Conservation (phyloP, 53 echinoderm and acorn worm species). For the Glandiceps talaboti region DNA sequence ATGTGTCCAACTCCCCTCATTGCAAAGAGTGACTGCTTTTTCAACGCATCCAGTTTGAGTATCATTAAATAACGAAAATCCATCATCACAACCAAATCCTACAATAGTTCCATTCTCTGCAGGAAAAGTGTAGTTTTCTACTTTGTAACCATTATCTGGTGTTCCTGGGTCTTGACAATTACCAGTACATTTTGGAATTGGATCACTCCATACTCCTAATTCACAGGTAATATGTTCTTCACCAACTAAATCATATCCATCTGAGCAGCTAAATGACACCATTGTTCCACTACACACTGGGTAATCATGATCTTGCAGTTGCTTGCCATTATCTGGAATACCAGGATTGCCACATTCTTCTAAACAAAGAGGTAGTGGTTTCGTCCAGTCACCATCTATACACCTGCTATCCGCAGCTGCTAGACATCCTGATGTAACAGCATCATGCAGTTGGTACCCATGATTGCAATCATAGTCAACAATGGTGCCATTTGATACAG, state of each 20-base stretch:
- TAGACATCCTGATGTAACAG: too few relatives aligned
- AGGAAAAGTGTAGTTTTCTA: not conserved
- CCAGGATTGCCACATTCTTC: constrained; percentile 44
- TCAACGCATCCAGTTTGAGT: too few relatives aligned
- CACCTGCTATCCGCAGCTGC: too few relatives aligned
- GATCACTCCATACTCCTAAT: too few relatives aligned
- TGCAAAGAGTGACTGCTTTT: not conserved
- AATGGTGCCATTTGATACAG: too few relatives aligned
- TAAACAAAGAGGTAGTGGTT: not conserved
- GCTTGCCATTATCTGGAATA: constrained; percentile 27
- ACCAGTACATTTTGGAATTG: too few relatives aligned
- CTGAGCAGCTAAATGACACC: constrained; percentile 40
- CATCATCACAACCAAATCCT: not conserved
- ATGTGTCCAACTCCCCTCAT: constrained; percentile 12
- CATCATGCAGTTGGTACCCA: too few relatives aligned
- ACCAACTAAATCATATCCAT: too few relatives aligned
- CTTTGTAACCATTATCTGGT: not conserved
- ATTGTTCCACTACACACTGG: constrained; percentile 24
- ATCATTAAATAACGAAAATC: too few relatives aligned
- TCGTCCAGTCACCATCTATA: too few relatives aligned
- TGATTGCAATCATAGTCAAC: too few relatives aligned
- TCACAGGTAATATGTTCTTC: too few relatives aligned
- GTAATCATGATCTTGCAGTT: constrained; percentile 34
- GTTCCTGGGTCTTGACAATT: not conserved
- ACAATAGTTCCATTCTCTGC: not conserved